Evolutionary conservation across 2,797 vertebrate species (phyloP), one percentile per base, ranked within the genome.

Genomic region (Macropodus opercularis): DNA sequence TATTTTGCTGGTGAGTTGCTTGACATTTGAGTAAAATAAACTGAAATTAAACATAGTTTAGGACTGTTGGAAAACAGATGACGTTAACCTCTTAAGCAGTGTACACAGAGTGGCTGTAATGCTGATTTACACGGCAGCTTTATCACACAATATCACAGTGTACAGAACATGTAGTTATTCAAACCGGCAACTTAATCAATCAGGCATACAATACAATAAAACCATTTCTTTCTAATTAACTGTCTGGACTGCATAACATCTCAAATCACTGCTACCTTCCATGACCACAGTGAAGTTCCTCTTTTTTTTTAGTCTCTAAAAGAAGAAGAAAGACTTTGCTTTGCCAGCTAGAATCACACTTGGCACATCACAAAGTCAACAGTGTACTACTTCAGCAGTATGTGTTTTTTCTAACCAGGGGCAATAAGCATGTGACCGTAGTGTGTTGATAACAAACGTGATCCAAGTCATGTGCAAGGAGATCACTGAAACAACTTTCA

Each of bases 321-420:
- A 46, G 27, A 27, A 35, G 46, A 69, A 62, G 12, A 57, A 63
- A 65, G 22, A 46, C 26, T n/a, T 10, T 0, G 22, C 42, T 56
- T 57, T 69, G 66, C 29, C 53, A 56, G 40, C 23, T 19, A 48
- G 35, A 1, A 1, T 40, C 27, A 66, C 39, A 24, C 12, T 11
- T 8, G 42, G 67, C 79, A 75, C 72, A 65, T 80, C 79, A 83
- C 68, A 47, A 23, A 65, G 50, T 68, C 49, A 53, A 84, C 59
- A 70, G 35, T 42, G 63, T 4, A 2, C 39, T 5, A 3, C 66
- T 87, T 87, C 44, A 60, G 78, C 58, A 23, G 14, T 38, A 39
- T 42, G 10, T n/a, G 14, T 39, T 50, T 31, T 35, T 12, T 49
- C 26, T 56, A 42, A 47, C 26, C 39, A 19, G 46, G 9, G 51